Conservation (phyloP, 2,888 invertebrate species). For the Heteropelma amictum region DNA sequence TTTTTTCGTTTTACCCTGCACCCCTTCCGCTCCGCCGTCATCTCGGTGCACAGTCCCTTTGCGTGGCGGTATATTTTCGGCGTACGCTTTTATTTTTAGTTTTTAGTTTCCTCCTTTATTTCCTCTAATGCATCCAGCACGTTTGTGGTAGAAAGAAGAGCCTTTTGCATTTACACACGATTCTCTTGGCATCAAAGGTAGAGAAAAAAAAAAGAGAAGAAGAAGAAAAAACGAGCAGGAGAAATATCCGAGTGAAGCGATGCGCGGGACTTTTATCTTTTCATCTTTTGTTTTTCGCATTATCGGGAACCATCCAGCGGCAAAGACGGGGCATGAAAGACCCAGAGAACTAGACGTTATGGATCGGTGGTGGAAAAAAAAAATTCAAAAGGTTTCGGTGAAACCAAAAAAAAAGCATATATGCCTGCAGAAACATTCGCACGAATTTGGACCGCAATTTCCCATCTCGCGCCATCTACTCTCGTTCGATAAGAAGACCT, state of each 20-base stretch:
- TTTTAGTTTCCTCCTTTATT: constrained; percentile 26
- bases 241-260: not conserved
- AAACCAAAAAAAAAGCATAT: too few relatives aligned
- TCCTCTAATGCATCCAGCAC: constrained; percentile 32
- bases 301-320: constrained; percentile 40
- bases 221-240: not conserved
- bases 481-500: too few relatives aligned
- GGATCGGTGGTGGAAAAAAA: constrained; percentile 1
- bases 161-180: constrained; percentile 20
- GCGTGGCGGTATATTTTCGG: not conserved
- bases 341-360: not conserved
- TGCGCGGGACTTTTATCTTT: constrained; percentile 27
- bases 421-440: too few relatives aligned
- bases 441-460: too few relatives aligned
- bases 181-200: constrained; percentile 32
- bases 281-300: constrained; percentile 48
- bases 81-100: not conserved
- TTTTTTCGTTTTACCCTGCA: not conserved
- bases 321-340: constrained; percentile 14
- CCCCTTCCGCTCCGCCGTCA: not conserved
- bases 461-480: too few relatives aligned
- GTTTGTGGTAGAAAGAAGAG: not conserved
- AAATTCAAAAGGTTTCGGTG: not conserved
- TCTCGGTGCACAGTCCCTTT: not conserved
- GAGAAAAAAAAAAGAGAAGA: not conserved